Percentiles rank a stretch among this genome's conserved stretches.
phyloP scores from a whole-genome alignment of 2,113 vertebrate species.

The Tetrax tetrax region DNA sequence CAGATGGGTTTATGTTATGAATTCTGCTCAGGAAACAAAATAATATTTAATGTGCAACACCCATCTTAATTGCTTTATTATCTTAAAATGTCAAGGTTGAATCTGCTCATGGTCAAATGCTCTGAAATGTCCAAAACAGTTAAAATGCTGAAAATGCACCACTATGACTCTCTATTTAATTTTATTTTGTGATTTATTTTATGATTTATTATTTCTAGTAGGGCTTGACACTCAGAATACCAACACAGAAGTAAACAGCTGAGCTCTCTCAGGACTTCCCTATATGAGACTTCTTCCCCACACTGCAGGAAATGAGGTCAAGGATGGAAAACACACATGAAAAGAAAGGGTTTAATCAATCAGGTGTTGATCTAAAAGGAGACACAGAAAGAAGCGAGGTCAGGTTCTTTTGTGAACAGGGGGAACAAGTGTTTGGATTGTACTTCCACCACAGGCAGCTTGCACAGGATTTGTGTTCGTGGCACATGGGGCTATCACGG shows the following conservation, averaged over 20 bases:
- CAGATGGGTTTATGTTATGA: not conserved
- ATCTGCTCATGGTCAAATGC: constrained; percentile 56
- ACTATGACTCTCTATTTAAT: constrained; percentile 27
- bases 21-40: constrained; percentile 70
- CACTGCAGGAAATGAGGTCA: not conserved
- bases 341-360: not conserved
- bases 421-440: not conserved
- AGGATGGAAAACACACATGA: not conserved
- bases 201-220: constrained; percentile 6
- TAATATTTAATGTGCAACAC: constrained; percentile 55
- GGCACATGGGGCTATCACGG: not conserved
- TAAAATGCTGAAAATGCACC: constrained; percentile 29
- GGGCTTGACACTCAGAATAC: not conserved
- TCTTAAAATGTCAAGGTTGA: constrained; percentile 59
- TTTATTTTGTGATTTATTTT: not conserved
- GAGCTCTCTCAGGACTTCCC: not conserved
- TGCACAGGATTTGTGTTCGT: not conserved
- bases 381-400: not conserved
- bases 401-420: not conserved
- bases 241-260: not conserved
- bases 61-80: constrained; percentile 60
- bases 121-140: constrained; percentile 37
- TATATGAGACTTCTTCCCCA: not conserved
- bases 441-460: not conserved
- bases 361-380: not conserved